Evolutionary conservation across 2,113 vertebrate genomes (phyloP).

Genomic region (Oostethus manadensis): DNA sequence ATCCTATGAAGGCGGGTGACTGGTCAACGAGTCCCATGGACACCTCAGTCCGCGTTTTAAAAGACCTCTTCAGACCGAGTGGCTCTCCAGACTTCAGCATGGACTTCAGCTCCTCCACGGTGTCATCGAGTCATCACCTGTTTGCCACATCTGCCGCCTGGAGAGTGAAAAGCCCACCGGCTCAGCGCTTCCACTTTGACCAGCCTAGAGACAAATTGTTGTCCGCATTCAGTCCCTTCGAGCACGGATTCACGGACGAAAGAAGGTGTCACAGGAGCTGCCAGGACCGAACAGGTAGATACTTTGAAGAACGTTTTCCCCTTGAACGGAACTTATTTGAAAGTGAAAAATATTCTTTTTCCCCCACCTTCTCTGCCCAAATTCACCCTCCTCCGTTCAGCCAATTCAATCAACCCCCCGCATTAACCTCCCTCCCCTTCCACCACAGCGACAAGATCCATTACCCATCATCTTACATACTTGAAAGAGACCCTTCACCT

Average conservation of each 20-base stretch:
- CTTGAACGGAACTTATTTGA: conserved; percentile 24
- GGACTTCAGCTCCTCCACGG: conserved; percentile 23
- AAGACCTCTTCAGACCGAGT: conserved; percentile 27
- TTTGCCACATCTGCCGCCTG: conserved; percentile 17
- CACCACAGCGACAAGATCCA: conserved; percentile 44
- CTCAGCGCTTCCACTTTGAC: conserved; percentile 26
- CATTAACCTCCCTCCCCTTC: conserved; percentile 12
- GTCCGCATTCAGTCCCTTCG: conserved; percentile 23
- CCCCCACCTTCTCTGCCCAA: conserved; percentile 9
- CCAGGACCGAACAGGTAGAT: conserved; percentile 12
- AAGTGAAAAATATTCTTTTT: conserved; percentile 14
- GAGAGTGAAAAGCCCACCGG: conserved; percentile 6
- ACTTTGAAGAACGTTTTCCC: conserved; percentile 17
- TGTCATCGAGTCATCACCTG: conserved; percentile 10
- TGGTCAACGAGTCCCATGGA: conserved; percentile 30
- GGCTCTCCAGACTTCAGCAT: conserved; percentile 29
- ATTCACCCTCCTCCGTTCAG: conserved; percentile 24
- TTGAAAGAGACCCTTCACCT: conserved; percentile 50
- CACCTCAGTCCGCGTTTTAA: conserved; percentile 18
- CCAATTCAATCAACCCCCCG: conserved; percentile 19
- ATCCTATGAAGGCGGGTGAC: conserved; percentile 38
- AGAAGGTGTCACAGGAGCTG: conserved; percentile 12
- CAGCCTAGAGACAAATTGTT: conserved; percentile 13
- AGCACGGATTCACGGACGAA: conserved; percentile 29
- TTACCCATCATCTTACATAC: conserved; percentile 56